Evolutionary conservation across 2,888 invertebrate species (phyloP).

Genomic region (Onthophagus sagittarius): DNA sequence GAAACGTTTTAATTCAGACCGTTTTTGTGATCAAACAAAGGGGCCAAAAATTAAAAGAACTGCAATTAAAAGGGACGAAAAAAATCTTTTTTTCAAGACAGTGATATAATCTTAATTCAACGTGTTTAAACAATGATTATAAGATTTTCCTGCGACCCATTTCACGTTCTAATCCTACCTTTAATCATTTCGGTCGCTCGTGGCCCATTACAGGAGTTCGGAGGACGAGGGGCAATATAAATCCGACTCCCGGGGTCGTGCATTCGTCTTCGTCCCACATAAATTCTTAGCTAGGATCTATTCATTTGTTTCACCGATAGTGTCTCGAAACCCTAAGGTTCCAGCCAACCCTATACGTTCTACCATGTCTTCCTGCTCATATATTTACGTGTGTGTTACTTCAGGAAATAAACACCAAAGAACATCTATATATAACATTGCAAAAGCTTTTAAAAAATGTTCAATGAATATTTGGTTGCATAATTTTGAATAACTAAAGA

Average conservation of each 20-base stretch:
- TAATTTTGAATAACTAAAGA: no score
- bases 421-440: background rate
- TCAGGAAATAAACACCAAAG: background rate
- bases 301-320: constrained; percentile 16
- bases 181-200: constrained; percentile 8
- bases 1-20: background rate
- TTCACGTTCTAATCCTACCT: background rate
- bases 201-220: background rate
- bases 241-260: constrained; percentile 1
- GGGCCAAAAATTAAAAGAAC: background rate
- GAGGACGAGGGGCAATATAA: constrained; percentile 5
- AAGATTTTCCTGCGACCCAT: background rate
- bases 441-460: background rate
- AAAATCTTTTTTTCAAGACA: background rate
- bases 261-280: constrained; percentile 17
- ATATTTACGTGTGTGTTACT: background rate
- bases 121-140: background rate
- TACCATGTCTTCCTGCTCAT: background rate
- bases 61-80: background rate
- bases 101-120: no score
- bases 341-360: background rate
- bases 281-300: constrained; percentile 11
- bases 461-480: no score
- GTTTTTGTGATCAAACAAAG: background rate
- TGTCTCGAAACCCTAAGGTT: constrained; percentile 4